Evolutionary conservation across 64 coral and sea anemone genomes (phyloP).

Genomic region (Porites australiensis): DNA sequence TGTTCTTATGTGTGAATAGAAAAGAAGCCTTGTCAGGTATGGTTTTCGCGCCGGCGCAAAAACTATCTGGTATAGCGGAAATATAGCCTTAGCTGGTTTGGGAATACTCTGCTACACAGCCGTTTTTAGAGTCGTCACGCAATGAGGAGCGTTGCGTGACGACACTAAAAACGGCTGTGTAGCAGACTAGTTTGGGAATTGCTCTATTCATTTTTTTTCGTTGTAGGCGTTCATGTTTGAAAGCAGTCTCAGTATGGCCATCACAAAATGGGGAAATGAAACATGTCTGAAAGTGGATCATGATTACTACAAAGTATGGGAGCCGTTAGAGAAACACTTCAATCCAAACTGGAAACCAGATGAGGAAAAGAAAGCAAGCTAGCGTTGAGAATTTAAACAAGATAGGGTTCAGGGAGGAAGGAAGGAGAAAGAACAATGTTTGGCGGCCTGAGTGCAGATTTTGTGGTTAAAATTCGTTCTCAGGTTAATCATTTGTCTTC

Average conservation of each 20-base stretch:
- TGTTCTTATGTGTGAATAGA: too few species aligned
- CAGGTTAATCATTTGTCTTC: too few species aligned
- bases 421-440: not conserved
- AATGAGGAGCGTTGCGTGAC: too few species aligned
- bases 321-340: slow-evolving; percentile 83
- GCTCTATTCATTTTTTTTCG: not conserved
- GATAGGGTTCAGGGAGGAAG: not conserved
- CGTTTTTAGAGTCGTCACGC: too few species aligned
- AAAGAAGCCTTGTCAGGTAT: too few species aligned
- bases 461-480: not conserved
- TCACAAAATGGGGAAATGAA: slow-evolving; percentile 91
- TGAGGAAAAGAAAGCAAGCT: slow-evolving; percentile 20
- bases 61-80: too few species aligned
- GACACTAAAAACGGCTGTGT: too few species aligned
- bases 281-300: slow-evolving; percentile 93
- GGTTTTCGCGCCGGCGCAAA: too few species aligned
- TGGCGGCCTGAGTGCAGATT: not conserved
- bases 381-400: not conserved
- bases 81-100: too few species aligned
- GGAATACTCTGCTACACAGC: not conserved
- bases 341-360: slow-evolving; percentile 74
- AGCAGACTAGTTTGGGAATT: not conserved
- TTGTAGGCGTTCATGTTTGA: slow-evolving; percentile 98
- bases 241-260: slow-evolving; percentile 83
- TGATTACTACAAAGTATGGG: slow-evolving; percentile 93